A percentile compares a stretch with the other conserved stretches of the same genome.
These are phyloP conservation scores for Isurus oxyrinchus DNA, from an alignment of 2,113 vertebrate species.

Conservation along the genomic window DNA sequence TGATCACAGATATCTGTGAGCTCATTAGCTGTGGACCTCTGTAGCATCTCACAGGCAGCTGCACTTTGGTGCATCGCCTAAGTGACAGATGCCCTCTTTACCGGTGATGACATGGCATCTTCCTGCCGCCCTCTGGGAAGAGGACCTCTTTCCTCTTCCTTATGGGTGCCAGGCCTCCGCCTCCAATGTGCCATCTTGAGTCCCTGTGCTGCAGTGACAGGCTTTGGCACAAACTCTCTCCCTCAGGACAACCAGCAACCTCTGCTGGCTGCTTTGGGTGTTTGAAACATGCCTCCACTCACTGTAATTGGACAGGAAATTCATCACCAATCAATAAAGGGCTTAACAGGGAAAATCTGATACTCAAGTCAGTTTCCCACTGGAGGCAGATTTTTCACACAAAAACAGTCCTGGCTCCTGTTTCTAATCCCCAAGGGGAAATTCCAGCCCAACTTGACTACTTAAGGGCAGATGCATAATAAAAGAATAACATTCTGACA, in stretches of 20 bases:
- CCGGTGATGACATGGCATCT: neutral
- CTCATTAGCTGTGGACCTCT: neutral
- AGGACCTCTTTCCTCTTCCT: neutral
- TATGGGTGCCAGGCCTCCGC: too few species aligned
- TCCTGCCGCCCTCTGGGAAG: neutral
- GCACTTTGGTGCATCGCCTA: neutral
- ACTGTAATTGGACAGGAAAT: neutral
- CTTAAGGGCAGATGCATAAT: neutral
- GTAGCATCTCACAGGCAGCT: neutral
- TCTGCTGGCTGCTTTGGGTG: neutral
- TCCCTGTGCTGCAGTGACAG: neutral
- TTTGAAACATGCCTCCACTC: neutral
- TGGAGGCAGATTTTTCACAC: neutral
- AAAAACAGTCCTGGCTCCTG: neutral
- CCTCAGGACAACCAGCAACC: neutral
- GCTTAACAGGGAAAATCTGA: neutral
- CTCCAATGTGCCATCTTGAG: neutral
- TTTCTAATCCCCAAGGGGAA: neutral
- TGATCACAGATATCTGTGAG: neutral
- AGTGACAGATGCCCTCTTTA: neutral
- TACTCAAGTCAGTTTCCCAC: neutral
- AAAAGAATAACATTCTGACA: neutral
- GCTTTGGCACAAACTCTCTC: neutral
- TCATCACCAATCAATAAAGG: neutral
- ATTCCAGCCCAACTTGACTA: neutral